These are phyloP conservation scores for Trissolcus brochymenae DNA, from an alignment of 2,888 invertebrate species.

Conservation along the genomic window DNA sequence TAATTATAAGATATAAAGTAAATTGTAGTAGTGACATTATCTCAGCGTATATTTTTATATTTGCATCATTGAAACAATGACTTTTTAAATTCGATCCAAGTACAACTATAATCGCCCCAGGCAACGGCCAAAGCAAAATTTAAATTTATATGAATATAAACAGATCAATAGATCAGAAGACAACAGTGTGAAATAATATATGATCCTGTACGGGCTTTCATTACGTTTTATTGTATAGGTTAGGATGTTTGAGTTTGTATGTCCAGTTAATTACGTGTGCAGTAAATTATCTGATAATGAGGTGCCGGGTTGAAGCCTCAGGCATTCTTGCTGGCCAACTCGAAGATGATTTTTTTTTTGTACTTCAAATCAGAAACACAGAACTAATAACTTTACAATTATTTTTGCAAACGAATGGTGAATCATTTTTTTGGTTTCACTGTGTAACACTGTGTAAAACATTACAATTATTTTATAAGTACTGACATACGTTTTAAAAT, in stretches of 20 bases:
- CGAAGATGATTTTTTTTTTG: conserved; percentile 60
- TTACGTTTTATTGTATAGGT: conserved; percentile 46
- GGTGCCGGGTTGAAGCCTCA: conserved; percentile 73
- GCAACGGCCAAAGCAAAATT: no score
- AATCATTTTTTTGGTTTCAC: conserved; percentile 41
- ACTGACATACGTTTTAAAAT: no score
- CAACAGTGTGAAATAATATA: conserved; percentile 67
- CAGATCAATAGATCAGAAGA: conserved; percentile 68
- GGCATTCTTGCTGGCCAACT: conserved; percentile 60
- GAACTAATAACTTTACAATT: conserved; percentile 49
- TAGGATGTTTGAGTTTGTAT: conserved; percentile 69
- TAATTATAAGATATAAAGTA: background rate
- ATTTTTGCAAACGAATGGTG: conserved; percentile 53
- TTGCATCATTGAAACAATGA: no score
- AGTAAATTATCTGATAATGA: conserved; percentile 76
- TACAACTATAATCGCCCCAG: no score
- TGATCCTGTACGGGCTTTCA: conserved; percentile 57
- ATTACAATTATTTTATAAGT: no score
- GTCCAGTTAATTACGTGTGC: conserved; percentile 75
- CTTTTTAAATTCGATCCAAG: no score
- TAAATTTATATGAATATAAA: conserved; percentile 62
- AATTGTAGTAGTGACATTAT: no score
- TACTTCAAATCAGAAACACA: conserved; percentile 60
- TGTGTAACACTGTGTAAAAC: no score
- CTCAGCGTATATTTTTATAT: no score